Conservation (phyloP, 2,797 vertebrate genomes). For the Rhinatrema bivittatum region DNA sequence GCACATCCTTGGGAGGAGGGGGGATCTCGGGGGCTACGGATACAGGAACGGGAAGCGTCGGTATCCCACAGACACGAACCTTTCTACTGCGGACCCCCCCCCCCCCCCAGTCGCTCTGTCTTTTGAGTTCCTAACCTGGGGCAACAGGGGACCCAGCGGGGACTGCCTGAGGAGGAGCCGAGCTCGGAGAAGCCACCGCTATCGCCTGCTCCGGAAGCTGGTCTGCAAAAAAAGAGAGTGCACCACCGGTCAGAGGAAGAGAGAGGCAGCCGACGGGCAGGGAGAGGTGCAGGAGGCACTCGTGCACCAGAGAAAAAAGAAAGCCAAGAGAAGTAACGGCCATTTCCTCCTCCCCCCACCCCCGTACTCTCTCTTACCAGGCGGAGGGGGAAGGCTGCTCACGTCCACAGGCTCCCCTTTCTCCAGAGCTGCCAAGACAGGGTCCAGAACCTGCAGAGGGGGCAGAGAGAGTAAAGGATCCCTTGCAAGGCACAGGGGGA, state of each 20-base stretch:
- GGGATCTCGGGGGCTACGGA: conserved; percentile 42
- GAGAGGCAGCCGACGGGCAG: too few relatives aligned
- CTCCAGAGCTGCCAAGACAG: conserved; percentile 59
- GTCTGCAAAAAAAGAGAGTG: conserved; percentile 20
- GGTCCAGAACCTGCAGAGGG: conserved; percentile 46
- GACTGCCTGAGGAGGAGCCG: conserved; percentile 29
- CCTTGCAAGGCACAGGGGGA: too few relatives aligned
- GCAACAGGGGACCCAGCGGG: background rate
- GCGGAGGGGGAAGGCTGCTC: conserved; percentile 64
- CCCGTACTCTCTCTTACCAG: conserved; percentile 47
- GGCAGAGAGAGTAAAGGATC: too few relatives aligned
- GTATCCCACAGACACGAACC: too few relatives aligned
- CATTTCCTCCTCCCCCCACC: too few relatives aligned
- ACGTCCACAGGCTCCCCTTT: conserved; percentile 60
- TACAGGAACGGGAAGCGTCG: background rate
- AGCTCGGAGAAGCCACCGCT: background rate
- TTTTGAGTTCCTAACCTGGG: background rate
- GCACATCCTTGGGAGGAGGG: conserved; percentile 56
- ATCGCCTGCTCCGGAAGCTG: conserved; percentile 22
- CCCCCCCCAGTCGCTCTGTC: too few relatives aligned
- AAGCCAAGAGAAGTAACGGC: too few relatives aligned
- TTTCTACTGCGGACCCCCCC: background rate
- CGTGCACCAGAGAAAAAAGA: background rate
- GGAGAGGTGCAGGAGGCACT: background rate
- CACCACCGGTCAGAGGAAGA: fast-evolving